Percentiles rank a stretch among this genome's conserved stretches.
Conservation (phyloP, 2,113 vertebrate genomes). For the Loxodonta africana region DNA sequence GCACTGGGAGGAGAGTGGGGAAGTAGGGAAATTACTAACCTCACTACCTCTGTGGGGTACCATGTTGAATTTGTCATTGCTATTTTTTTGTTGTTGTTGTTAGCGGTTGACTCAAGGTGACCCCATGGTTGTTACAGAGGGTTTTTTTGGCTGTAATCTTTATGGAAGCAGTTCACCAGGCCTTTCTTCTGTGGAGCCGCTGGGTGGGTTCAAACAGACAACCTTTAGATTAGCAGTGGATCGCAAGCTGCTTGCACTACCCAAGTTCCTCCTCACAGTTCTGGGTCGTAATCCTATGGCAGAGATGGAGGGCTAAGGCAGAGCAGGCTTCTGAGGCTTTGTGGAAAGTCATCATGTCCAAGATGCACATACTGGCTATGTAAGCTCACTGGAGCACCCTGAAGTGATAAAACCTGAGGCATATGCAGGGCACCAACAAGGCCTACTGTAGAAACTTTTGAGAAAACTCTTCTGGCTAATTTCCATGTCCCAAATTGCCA, state of each 20-base stretch:
- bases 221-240: too few species aligned
- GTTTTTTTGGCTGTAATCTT: too few species aligned
- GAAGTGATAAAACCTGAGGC: background rate
- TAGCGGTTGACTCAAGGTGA: too few species aligned
- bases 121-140: too few species aligned
- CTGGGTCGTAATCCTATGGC: background rate
- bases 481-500: background rate
- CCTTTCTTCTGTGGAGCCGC: too few species aligned
- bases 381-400: background rate
- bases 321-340: background rate
- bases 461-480: background rate
- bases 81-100: too few species aligned
- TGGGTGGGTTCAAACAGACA: too few species aligned
- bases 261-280: too few species aligned
- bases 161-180: too few species aligned
- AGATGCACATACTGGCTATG: background rate
- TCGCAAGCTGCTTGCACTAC: too few species aligned
- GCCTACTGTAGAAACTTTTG: background rate
- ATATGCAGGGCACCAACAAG: background rate
- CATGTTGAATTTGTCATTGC: background rate
- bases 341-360: background rate
- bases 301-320: background rate
- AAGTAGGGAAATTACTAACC: background rate
- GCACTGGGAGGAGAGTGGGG: background rate
- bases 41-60: background rate